These are phyloP conservation scores for Campopleginae sp. DNA, from an alignment of 2,888 invertebrate species.

Conservation along the genomic window DNA sequence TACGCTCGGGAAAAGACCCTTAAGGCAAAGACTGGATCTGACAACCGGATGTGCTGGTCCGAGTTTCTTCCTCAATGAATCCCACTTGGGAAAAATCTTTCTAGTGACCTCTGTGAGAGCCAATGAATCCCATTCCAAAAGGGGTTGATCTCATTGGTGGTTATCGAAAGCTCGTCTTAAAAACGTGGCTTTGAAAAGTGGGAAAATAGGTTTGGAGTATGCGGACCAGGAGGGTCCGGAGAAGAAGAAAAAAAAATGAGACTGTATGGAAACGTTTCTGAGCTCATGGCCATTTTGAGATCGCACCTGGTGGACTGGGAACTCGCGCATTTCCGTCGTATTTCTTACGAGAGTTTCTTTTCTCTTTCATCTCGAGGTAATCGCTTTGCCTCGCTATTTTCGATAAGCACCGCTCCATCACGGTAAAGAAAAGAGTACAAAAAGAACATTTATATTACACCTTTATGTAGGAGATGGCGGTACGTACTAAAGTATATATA, in stretches of 20 bases:
- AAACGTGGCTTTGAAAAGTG: constrained; percentile 11
- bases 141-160: constrained; percentile 9
- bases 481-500: background rate
- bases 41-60: constrained; percentile 3
- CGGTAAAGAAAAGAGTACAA: constrained; percentile 1
- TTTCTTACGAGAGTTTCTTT: background rate
- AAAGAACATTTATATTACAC: constrained; percentile 20
- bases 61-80: background rate
- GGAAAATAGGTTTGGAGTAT: constrained; percentile 19
- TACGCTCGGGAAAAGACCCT: background rate
- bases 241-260: background rate
- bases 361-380: constrained; percentile 61
- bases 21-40: background rate
- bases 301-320: constrained; percentile 75
- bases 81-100: constrained; percentile 1
- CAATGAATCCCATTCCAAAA: background rate
- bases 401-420: constrained; percentile 71
- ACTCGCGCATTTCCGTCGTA: background rate
- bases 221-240: background rate
- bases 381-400: constrained; percentile 72
- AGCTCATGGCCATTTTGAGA: constrained; percentile 19
- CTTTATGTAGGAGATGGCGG: constrained; percentile 4
- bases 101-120: background rate
- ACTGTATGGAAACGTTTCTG: background rate
- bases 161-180: constrained; percentile 8